Evolutionary conservation across 2,113 vertebrate genomes (phyloP), one percentile per base, ranked within the genome.

Genomic region (Kryptolebias marmoratus): DNA sequence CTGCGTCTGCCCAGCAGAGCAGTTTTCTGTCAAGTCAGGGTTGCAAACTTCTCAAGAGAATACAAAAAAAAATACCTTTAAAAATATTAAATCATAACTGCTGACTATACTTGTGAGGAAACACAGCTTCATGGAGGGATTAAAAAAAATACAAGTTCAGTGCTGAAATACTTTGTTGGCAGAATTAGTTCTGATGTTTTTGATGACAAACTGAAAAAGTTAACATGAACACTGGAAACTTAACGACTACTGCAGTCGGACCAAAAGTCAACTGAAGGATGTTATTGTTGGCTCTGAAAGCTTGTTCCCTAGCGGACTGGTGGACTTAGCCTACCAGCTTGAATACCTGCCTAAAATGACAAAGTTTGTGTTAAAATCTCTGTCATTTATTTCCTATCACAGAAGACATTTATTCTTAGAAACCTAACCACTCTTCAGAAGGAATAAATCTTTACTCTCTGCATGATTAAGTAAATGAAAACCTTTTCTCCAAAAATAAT

Each of bases 201-300:
- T 12, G 50, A 53, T 69, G 61, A 63, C 42, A 77, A 81, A 82
- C 49, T 76, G 27, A 31, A 69, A 63, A 82, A 52, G 27, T 64
- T 82, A 66, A 81, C 47, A 83, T 64, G 36, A 86, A 72, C 11
- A 64, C 63, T 79, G 48, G 48, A 75, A 83, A 80, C 62, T 68
- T 72, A 81, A 77, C 68, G 62, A 71, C 64, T 54, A 67, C 66
- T 32, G 28, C 62, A 71, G 30, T 22, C 68, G 67, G 32, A 64
- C 57, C 80, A 63, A 75, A 32, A 58, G 67, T 56, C 65, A 78
- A 57, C 49, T 77, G 60, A 83, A 65, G 78, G 74, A 87, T 73
- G 77, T 88, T 89, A 80, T 91, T 89, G 75, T 92, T 89, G 85
- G 89, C 82, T 75, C 65, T 68, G 58, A 74, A 79, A 75, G 56